phyloP scores from a whole-genome alignment of 1,140 invertebrate genomes.

The Papilio polyxenes region DNA sequence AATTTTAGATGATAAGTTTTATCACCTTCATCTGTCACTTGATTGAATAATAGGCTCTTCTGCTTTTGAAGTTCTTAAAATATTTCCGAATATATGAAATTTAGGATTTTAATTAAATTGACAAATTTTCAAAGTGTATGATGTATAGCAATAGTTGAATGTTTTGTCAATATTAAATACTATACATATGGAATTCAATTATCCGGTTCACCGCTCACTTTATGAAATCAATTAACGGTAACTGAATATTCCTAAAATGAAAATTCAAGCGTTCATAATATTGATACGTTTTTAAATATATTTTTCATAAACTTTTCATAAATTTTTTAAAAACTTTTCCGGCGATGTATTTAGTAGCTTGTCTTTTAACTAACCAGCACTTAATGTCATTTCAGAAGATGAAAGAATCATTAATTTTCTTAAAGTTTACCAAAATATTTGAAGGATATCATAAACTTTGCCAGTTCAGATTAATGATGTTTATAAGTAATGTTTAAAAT shows the following conservation, averaged over 20 bases:
- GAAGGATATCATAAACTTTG: not conserved
- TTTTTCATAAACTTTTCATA: no score
- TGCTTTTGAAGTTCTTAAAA: not conserved
- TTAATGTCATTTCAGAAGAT: not conserved
- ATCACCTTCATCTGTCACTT: no score
- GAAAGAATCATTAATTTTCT: not conserved
- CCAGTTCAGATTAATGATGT: not conserved
- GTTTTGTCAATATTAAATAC: conserved; percentile 4
- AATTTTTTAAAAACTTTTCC: no score
- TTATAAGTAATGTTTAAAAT: not conserved
- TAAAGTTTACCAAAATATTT: not conserved
- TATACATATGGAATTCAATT: not conserved
- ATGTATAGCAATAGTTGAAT: not conserved
- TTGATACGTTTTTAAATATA: not conserved
- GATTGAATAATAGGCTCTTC: no score
- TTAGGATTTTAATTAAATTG: not conserved
- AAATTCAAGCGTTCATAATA: not conserved
- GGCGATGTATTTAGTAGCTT: not conserved
- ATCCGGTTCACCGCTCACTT: conserved; percentile 5
- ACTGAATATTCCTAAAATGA: not conserved
- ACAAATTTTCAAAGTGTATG: not conserved
- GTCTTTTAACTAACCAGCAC: not conserved
- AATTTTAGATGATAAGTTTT: no score
- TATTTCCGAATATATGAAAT: not conserved
- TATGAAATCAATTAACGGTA: conserved; percentile 17